Percentiles rank a stretch among this genome's conserved stretches.
Conservation (phyloP, 1,140 invertebrate species). For the Chionoecetes opilio region DNA sequence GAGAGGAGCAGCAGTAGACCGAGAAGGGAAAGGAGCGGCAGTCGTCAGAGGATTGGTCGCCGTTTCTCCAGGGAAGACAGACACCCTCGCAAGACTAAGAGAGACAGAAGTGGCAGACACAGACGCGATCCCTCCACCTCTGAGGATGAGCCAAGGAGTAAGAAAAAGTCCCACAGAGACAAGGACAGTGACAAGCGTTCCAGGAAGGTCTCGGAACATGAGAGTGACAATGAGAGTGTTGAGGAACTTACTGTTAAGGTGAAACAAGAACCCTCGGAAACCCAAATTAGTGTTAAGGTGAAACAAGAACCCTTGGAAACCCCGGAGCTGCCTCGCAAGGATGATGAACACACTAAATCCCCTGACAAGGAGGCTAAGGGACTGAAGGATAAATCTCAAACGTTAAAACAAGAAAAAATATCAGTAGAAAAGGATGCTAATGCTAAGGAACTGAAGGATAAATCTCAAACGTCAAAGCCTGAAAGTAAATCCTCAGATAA, state of each 20-base stretch:
- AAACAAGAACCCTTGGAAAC: background rate
- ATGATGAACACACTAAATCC: background rate
- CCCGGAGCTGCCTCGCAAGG: background rate
- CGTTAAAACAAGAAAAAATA: no score
- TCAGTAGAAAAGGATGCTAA: no score
- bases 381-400: no score
- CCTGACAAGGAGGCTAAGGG: no score
- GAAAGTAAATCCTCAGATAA: background rate
- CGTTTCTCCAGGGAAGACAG: slow-evolving; percentile 47
- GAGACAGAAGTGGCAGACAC: slow-evolving; percentile 79
- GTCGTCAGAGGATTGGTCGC: background rate
- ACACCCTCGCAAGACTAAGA: slow-evolving; percentile 61
- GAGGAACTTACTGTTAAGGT: no score
- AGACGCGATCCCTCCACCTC: slow-evolving; percentile 59
- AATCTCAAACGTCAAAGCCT: background rate
- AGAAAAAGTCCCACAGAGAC: slow-evolving; percentile 53
- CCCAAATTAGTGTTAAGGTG: background rate
- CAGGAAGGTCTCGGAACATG: background rate
- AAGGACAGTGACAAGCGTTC: background rate
- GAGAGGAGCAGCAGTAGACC: slow-evolving; percentile 68
- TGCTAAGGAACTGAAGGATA: background rate
- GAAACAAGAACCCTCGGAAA: background rate
- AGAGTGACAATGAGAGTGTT: no score
- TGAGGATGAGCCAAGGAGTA: slow-evolving; percentile 5
- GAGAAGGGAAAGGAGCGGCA: slow-evolving; percentile 64